Conservation (phyloP, 1,140 invertebrate genomes). For the Drosophila malerkotliana region DNA sequence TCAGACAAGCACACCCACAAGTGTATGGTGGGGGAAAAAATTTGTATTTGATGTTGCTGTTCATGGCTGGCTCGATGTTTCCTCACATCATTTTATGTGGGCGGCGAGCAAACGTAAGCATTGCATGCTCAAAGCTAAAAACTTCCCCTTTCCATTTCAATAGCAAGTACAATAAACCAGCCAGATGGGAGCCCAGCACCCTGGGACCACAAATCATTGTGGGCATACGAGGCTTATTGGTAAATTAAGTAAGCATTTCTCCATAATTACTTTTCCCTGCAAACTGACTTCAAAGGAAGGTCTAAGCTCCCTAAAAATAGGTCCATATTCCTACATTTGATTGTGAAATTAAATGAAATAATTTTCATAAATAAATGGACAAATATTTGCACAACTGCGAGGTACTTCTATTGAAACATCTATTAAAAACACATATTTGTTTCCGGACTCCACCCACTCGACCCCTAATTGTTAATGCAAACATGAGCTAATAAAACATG, state of each 20-base stretch:
- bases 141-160: slow-evolving; percentile 29
- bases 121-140: slow-evolving; percentile 62
- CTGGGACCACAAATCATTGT: not conserved
- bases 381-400: not conserved
- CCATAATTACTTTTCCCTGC: not conserved
- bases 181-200: slow-evolving; percentile 18
- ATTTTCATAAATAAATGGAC: no score
- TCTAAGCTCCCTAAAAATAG: no score
- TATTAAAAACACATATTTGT: not conserved
- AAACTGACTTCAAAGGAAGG: no score
- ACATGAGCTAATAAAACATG: slow-evolving; percentile 46
- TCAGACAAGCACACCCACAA: not conserved
- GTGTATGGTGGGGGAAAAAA: slow-evolving; percentile 13
- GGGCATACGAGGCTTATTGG: not conserved
- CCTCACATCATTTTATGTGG: slow-evolving; percentile 36
- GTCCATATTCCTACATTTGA: no score
- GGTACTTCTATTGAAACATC: not conserved
- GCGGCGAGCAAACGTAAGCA: slow-evolving; percentile 37
- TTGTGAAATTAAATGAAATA: no score
- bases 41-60: slow-evolving; percentile 51
- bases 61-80: slow-evolving; percentile 1
- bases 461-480: slow-evolving; percentile 60
- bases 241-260: no score
- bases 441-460: not conserved
- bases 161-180: slow-evolving; percentile 4